A percentile compares a stretch with the other conserved stretches of the same genome.
phyloP scores from a whole-genome alignment of 1,140 invertebrate species.

The Amphibalanus amphitrite region DNA sequence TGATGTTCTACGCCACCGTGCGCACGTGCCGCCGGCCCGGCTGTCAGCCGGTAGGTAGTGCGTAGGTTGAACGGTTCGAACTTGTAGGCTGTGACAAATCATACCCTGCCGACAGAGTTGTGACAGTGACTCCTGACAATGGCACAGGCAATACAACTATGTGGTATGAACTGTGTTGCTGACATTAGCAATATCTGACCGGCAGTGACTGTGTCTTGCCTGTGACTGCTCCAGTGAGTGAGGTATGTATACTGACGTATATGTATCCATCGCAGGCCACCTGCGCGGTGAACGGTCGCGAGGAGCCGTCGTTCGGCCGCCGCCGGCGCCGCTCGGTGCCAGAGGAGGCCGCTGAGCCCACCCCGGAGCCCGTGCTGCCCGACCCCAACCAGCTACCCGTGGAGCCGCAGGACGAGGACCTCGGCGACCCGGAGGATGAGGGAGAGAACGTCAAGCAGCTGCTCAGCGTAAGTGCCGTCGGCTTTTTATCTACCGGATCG shows the following conservation, averaged over 20 bases:
- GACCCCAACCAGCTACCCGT: slow-evolving; percentile 2
- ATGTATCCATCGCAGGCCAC: slow-evolving; percentile 41
- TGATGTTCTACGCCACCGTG: slow-evolving; percentile 83
- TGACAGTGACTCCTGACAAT: too few species aligned
- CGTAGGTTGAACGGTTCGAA: too few species aligned
- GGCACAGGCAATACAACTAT: too few species aligned
- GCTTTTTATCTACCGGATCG: too few species aligned
- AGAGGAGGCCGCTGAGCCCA: slow-evolving; percentile 21
- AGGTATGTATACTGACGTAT: too few species aligned
- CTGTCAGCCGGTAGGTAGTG: slow-evolving; percentile 57
- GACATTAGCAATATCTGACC: not conserved
- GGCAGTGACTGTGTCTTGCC: slow-evolving; percentile 5
- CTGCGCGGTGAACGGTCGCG: slow-evolving; percentile 52
- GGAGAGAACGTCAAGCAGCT: slow-evolving; percentile 62
- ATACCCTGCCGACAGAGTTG: too few species aligned
- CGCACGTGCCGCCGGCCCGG: slow-evolving; percentile 61
- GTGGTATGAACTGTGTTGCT: not conserved
- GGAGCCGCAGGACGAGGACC: slow-evolving; percentile 13
- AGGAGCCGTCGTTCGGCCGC: slow-evolving; percentile 60
- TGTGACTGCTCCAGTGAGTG: too few species aligned
- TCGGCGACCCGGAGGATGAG: slow-evolving; percentile 24
- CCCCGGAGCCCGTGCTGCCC: slow-evolving; percentile 21
- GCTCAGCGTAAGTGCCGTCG: slow-evolving; percentile 46
- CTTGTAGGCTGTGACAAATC: too few species aligned
- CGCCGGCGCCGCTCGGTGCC: slow-evolving; percentile 25